phyloP scores from a whole-genome alignment of 2,113 vertebrate species.

The Electrona antarctica region DNA sequence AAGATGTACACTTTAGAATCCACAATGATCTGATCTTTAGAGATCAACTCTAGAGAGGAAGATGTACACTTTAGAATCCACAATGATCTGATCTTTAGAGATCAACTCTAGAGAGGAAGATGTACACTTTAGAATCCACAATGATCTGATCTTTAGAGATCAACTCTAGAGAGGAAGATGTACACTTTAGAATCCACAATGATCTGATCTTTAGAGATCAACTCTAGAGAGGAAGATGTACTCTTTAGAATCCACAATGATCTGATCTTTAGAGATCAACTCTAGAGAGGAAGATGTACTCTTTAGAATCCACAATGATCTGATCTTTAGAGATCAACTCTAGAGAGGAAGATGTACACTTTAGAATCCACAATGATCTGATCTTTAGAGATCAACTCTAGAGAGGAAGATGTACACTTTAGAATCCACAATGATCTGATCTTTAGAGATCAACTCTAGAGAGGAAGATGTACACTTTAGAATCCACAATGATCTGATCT shows the following conservation, averaged over 20 bases:
- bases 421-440: conserved; percentile 88
- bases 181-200: too few species aligned
- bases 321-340: conserved; percentile 87
- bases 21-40: conserved; percentile 87
- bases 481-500: conserved; percentile 87
- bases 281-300: conserved; percentile 86
- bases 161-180: too few species aligned
- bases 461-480: conserved; percentile 93
- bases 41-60: too few species aligned
- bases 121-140: conserved; percentile 92
- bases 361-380: conserved; percentile 89
- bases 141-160: conserved; percentile 86
- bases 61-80: conserved; percentile 93
- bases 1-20: conserved; percentile 93
- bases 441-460: conserved; percentile 86
- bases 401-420: conserved; percentile 95
- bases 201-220: too few species aligned
- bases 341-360: too few species aligned
- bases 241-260: conserved; percentile 90
- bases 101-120: too few species aligned
- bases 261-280: conserved; percentile 85
- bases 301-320: conserved; percentile 88
- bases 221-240: too few species aligned
- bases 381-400: conserved; percentile 86
- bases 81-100: conserved; percentile 86